A percentile compares a stretch with the other conserved stretches of the same genome.
phyloP scores from a whole-genome alignment of 2,797 vertebrate species.

The Gymnoscopelus microlampas region DNA sequence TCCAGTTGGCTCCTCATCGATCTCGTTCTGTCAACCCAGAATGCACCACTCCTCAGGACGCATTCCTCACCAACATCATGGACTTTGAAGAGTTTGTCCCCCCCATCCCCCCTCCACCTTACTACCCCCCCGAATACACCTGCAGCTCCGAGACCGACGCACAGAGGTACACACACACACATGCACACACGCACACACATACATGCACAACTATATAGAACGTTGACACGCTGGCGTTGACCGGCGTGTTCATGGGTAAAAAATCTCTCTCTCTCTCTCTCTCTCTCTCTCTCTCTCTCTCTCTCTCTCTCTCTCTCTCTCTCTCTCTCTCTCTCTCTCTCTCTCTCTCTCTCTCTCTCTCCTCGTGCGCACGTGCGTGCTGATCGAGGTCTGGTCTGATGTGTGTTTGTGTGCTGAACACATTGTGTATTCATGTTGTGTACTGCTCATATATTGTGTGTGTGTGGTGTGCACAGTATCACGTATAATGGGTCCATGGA shows the following conservation, averaged over 20 bases:
- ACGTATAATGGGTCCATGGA: slow-evolving; percentile 99
- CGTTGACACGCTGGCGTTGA: too few species aligned
- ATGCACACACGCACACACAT: slow-evolving; percentile 3
- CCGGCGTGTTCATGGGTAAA: too few species aligned
- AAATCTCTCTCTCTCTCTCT: too few species aligned
- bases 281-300: too few species aligned
- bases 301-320: too few species aligned
- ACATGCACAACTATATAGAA: neutral
- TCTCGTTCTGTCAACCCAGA: slow-evolving; percentile 91
- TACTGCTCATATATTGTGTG: slow-evolving; percentile 17
- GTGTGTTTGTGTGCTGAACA: neutral
- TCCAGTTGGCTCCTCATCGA: slow-evolving; percentile 90
- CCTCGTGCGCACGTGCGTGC: too few species aligned
- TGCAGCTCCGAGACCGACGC: slow-evolving; percentile 98
- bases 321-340: too few species aligned
- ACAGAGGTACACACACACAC: slow-evolving; percentile 84
- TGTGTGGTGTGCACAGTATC: slow-evolving; percentile 80
- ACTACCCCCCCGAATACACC: slow-evolving; percentile 96
- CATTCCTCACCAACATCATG: slow-evolving; percentile 92
- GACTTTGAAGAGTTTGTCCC: slow-evolving; percentile 97
- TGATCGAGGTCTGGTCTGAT: too few species aligned
- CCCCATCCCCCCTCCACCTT: slow-evolving; percentile 93
- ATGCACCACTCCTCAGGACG: slow-evolving; percentile 91
- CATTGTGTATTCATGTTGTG: neutral
- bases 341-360: too few species aligned